Conservation (phyloP, 1,140 invertebrate genomes). For the Zeugodacus cucurbitae region DNA sequence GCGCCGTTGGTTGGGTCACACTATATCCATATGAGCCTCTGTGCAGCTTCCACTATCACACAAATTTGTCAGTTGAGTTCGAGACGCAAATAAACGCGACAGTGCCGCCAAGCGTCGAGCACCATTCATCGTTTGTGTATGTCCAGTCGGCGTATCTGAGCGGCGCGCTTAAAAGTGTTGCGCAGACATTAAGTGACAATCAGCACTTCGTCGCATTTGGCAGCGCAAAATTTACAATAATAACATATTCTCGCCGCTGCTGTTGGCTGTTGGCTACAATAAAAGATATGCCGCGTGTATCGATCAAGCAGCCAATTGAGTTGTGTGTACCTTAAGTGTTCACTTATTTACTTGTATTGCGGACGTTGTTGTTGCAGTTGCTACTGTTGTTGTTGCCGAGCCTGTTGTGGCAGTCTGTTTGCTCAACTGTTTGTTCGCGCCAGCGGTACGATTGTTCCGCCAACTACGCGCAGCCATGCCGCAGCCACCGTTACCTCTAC, state of each 20-base stretch:
- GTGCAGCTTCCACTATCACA: neutral
- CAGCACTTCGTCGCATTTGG: neutral
- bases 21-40: neutral
- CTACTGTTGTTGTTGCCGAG: neutral
- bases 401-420: neutral
- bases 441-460: neutral
- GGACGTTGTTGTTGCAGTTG: neutral
- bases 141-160: neutral
- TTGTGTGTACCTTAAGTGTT: neutral
- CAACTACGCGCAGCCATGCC: neutral
- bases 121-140: neutral
- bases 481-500: neutral
- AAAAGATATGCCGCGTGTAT: neutral
- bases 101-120: neutral
- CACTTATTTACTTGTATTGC: neutral
- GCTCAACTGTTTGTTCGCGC: neutral
- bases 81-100: neutral
- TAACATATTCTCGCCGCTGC: too few relatives aligned
- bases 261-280: neutral
- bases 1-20: neutral
- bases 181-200: neutral
- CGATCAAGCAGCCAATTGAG: conserved; percentile 25
- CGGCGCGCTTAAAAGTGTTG: conserved; percentile 4
- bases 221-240: neutral
- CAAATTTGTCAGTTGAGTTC: conserved; percentile 37